phyloP scores from a whole-genome alignment of 2,888 invertebrate species.

The Chrysotoxum bicinctum region DNA sequence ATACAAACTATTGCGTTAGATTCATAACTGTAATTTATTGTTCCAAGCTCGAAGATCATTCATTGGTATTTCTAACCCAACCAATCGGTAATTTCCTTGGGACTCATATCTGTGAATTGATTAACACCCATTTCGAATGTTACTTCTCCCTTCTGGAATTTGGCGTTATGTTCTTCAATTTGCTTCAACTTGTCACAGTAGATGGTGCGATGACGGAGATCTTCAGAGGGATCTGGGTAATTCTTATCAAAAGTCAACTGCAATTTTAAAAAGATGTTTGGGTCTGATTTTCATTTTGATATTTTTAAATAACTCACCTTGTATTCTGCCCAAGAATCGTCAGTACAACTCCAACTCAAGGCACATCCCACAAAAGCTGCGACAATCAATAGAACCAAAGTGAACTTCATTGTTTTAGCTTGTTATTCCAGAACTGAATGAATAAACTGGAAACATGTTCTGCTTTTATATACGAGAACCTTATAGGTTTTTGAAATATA shows the following conservation, averaged over 20 bases:
- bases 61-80: too few species aligned
- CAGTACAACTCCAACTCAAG: conserved; percentile 15
- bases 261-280: background rate
- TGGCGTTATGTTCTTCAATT: background rate
- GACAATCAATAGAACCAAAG: background rate
- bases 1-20: too few species aligned
- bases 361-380: conserved; percentile 11
- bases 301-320: background rate
- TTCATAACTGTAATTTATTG: too few species aligned
- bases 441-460: too few species aligned
- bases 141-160: background rate
- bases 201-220: background rate
- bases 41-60: too few species aligned
- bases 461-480: too few species aligned
- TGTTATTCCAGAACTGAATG: too few species aligned
- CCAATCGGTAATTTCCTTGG: background rate
- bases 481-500: too few species aligned
- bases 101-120: conserved; percentile 2
- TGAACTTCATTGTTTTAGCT: background rate
- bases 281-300: too few species aligned
- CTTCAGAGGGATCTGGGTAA: background rate
- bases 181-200: background rate
- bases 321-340: background rate
- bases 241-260: background rate
- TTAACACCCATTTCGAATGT: conserved; percentile 11